phyloP scores from a whole-genome alignment of 2,888 invertebrate genomes.

The Microctonus aethiopoides region DNA sequence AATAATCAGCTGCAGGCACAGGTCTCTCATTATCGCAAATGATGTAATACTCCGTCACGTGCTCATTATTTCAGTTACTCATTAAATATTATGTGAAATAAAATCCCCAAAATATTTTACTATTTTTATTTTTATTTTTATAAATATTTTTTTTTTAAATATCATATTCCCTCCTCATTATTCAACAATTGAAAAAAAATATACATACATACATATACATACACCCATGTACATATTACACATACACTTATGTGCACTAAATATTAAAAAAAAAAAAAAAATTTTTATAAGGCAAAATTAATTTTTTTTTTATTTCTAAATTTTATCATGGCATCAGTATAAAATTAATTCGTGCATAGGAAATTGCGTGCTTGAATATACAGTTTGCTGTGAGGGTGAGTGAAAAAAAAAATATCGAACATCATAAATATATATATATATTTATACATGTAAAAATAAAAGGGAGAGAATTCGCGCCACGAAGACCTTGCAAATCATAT shows the following conservation, averaged over 20 bases:
- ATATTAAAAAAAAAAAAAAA: neutral
- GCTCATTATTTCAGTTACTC: conserved; percentile 18
- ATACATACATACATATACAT: no score
- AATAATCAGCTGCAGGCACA: conserved; percentile 42
- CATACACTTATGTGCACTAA: no score
- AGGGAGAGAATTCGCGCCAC: conserved; percentile 35
- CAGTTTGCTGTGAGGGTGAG: neutral
- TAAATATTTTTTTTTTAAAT: neutral
- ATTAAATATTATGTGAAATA: neutral
- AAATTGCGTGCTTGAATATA: conserved; percentile 1
- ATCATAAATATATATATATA: neutral
- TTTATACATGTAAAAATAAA: neutral
- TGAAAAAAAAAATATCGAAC: conserved; percentile 25
- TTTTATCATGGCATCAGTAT: neutral
- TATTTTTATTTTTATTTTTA: neutral
- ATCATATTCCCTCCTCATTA: no score
- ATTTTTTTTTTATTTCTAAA: neutral
- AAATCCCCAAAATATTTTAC: neutral
- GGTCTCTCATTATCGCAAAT: conserved; percentile 59
- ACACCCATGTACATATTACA: no score
- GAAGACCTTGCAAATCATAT: conserved; percentile 30
- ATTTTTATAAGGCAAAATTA: neutral
- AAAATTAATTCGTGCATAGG: conserved; percentile 4
- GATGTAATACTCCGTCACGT: conserved; percentile 51
- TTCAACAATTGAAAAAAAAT: no score